Base-by-base conservation (phyloP, 2,797 vertebrate species). In the Melanotaenia pygmaea region DNA sequence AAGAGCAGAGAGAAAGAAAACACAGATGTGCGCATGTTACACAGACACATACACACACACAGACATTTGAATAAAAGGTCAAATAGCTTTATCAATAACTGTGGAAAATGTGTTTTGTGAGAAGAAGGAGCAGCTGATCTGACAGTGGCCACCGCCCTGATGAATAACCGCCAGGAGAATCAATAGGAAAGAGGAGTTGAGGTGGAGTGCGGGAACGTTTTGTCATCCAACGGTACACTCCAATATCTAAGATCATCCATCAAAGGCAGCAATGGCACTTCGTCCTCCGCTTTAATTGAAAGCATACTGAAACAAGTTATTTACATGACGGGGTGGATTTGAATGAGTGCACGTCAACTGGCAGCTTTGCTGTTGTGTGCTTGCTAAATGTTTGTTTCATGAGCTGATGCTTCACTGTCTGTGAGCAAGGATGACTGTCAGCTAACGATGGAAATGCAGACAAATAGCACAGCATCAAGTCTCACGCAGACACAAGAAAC, bases 181-280 rank as follows among this genome's bases (percentile, higher is more conserved):
- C 94, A 88, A 95, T 95, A 94, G 87, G 78, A 90, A 93, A 93
- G 89, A 93, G 91, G 92, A 93, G 90, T 92, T 92, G 91, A 94
- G 94, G 94, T 93, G 91, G 94, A 92, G 91, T 92, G 87, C 84
- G 85, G 92, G 90, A 93, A 89, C 90, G 73, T 93, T 94, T 93
- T 94, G 93, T 95, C 94, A 95, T 95, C 93, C 93, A 86, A 84
- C 89, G 89, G 93, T 93, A 92, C 91, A 91, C 92, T 93, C 91
- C 91, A 94, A 95, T 95, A 94, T 94, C 92, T 91, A 86, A 83
- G 91, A 90, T 93, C 93, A 95, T 94, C 91, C 94, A 95, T 95
- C 94, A 94, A 90, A 91, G 74, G 82, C 90, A 82, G 83, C 90
- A 91, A 93, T 91, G 86, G 89, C 87, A 87, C 90, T 89, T 87